Conservation (phyloP, 1,140 invertebrate genomes). For the Diabrotica virgifera region DNA sequence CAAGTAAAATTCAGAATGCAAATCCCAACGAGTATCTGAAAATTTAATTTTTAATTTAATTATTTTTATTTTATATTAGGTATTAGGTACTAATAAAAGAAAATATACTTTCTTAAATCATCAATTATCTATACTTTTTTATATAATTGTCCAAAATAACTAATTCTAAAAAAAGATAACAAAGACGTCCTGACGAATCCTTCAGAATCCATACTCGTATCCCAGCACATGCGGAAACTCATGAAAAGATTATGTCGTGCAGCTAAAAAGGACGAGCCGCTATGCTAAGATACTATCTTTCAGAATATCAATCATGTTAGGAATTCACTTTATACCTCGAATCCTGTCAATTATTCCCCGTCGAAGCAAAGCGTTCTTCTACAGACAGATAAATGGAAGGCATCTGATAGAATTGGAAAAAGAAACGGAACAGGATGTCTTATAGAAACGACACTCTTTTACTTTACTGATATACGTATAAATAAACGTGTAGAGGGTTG, state of each 20-base stretch:
- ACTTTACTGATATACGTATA: slow-evolving; percentile 9
- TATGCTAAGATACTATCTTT: slow-evolving; percentile 20
- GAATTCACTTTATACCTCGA: slow-evolving; percentile 36
- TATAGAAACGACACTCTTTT: slow-evolving; percentile 24
- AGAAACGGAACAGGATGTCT: slow-evolving; percentile 18
- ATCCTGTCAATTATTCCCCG: slow-evolving; percentile 36
- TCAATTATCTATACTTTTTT: too few species aligned
- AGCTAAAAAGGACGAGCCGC: neutral
- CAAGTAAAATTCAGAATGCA: too few species aligned
- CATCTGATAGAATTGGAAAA: slow-evolving; percentile 32
- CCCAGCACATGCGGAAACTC: neutral
- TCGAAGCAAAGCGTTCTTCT: slow-evolving; percentile 29
- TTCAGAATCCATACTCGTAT: neutral
- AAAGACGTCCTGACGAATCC: neutral
- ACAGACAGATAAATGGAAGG: slow-evolving; percentile 36
- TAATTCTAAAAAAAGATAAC: neutral
- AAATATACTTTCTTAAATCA: too few species aligned
- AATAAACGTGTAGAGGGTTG: slow-evolving; percentile 5
- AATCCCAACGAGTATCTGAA: too few species aligned
- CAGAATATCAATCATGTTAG: slow-evolving; percentile 32
- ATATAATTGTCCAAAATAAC: too few species aligned
- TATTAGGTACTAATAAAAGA: too few species aligned
- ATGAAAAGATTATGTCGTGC: slow-evolving; percentile 8
- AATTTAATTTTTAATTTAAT: too few species aligned
- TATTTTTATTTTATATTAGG: too few species aligned